Base-by-base conservation (phyloP, 2,113 vertebrate species). In the Capra hircus region DNA sequence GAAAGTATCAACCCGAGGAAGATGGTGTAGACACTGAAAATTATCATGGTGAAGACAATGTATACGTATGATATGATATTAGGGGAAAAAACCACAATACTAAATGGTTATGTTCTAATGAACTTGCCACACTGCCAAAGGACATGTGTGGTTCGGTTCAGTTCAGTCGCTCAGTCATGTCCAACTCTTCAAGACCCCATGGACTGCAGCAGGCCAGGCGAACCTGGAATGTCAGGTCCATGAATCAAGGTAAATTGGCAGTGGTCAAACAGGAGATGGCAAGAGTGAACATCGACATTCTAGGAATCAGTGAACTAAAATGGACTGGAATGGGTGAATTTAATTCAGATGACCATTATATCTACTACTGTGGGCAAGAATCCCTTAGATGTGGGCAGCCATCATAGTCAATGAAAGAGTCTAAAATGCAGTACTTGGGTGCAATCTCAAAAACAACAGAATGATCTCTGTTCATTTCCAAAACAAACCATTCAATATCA, bases 131-230 rank as follows among this genome's bases (percentile, higher is more conserved):
- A 33, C 28, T 53, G 52, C n/a, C 48, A 85, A 52, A 43, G 45
- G 50, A 88, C 6, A 13, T 3, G 27, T 11, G 7, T 77, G 3
- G 17, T 21, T 71, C 67, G 12, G 10, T 12, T 71, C 67, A 36
- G 67, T 23, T 71, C 67, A 71, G 67, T 71, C 10, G 1, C n/a
- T 71, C n/a, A 71, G 19, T 71, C 67, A 21, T 12, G n/a, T 71
- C 67, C 0, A 0, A 40, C 67, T 36, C n/a, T 40, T 71, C 2
- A 5, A 0, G 19, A 71, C n/a, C 10, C 67, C 19, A 23, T 23
- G 67, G 67, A 13, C 19, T 74, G 36, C 67, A 74, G 2, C n/a
- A 40, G 1, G n/a, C 67, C n/a, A 74, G 36, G 67, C 1, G 5
- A 74, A 74, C 67, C 67, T 74, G 19, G n/a, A 40, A 74, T 40